A percentile compares a stretch with the other conserved stretches of the same genome.
Evolutionary conservation across 2,888 invertebrate species (phyloP).

Genomic region (Folsomia manolachei): DNA sequence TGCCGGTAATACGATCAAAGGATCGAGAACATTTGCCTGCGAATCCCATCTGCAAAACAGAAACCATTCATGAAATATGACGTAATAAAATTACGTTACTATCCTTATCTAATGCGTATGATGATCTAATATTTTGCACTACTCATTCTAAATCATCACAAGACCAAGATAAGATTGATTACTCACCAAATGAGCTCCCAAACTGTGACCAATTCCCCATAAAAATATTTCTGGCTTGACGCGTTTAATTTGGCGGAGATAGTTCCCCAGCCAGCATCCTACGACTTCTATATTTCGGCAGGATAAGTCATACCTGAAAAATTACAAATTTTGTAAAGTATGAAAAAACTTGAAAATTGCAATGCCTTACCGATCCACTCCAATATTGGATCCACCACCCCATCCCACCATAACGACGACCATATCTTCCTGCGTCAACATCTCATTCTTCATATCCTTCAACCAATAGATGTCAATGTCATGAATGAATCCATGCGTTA

Average conservation of each 20-base stretch:
- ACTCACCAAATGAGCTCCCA: slow-evolving; percentile 35
- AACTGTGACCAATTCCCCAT: slow-evolving; percentile 39
- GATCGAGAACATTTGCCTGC: slow-evolving; percentile 38
- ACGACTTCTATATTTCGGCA: slow-evolving; percentile 38
- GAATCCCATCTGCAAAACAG: slow-evolving; percentile 33
- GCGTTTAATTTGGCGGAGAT: slow-evolving; percentile 34
- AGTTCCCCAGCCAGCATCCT: slow-evolving; percentile 40
- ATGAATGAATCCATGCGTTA: slow-evolving; percentile 42
- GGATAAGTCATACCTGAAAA: slow-evolving; percentile 32
- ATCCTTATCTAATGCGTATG: too few relatives aligned
- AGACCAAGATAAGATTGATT: background rate
- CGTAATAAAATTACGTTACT: too few relatives aligned
- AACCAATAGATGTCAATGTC: slow-evolving; percentile 39
- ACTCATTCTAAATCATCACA: background rate
- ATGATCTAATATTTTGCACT: too few relatives aligned
- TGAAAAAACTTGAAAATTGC: background rate
- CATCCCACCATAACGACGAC: slow-evolving; percentile 36
- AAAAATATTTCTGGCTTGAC: slow-evolving; percentile 24
- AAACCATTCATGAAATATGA: too few relatives aligned
- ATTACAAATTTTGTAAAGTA: background rate
- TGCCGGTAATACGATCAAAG: slow-evolving; percentile 35
- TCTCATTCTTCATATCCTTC: slow-evolving; percentile 35
- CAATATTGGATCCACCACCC: slow-evolving; percentile 42
- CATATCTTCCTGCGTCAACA: slow-evolving; percentile 33
- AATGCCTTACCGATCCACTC: slow-evolving; percentile 22